Evolutionary conservation across 2,888 invertebrate genomes (phyloP), one percentile per base, ranked within the genome.

Genomic region (Suillia variegata): DNA sequence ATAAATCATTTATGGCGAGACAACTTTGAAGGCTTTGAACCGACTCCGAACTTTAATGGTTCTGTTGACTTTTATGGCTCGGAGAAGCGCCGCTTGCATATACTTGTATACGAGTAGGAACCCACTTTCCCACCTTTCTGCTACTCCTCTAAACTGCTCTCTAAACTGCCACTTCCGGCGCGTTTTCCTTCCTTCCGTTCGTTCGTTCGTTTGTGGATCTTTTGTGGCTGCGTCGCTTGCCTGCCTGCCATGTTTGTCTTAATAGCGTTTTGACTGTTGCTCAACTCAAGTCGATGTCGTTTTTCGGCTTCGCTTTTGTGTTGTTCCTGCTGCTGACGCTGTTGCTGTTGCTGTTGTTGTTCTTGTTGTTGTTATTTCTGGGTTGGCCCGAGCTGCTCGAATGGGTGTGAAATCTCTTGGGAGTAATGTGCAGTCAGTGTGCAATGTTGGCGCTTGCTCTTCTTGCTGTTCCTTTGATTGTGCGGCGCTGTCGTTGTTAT

Each of bases 1-100:
- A 79, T 78, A 78, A 79, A 78, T 78, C 75, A 78, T 78, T 77
- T 75, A 78, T 75, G 74, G 66, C 71, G 70, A 68, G 70, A 65
- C 65, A 49, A 57, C 33, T 59, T 56, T 45, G 38, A 21, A 21
- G 33, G 26, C 38, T 31, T 31, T 34, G 45, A 45, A 45, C 18
- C 45, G 45, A 6, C 10, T 4, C 17, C 18, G 18, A 45, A 17
- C 45, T 45, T 20, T 45, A 45, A 45, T 45, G 45, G 45, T 13
- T 18, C 5, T 13, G 18, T 20, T 45, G 45, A 20, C 45, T 70
- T 64, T 62, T 63, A 55, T 65, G 60, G 69, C 63, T 45, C 17
- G 4, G 2, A 18, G 45, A 5, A 38, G 38, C 38, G 6, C 10
- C 26, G 38, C 38, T 13, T 38, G 15, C n/a, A 38, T 13, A 67